phyloP scores from a whole-genome alignment of 2,888 invertebrate genomes.

The Drosophila birchii region DNA sequence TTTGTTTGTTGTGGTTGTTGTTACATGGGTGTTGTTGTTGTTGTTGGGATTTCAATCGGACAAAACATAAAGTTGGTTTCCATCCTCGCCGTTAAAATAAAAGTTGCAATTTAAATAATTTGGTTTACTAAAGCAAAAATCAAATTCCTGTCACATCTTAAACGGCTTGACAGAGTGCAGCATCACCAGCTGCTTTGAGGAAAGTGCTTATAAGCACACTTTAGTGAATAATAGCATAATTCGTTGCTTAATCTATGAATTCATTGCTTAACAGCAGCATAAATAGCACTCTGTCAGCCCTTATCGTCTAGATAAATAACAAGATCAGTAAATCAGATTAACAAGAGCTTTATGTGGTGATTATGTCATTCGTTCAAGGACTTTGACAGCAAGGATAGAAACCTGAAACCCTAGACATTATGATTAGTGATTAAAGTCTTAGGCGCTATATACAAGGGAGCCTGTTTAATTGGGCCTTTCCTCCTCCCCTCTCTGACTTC shows the following conservation, averaged over 20 bases:
- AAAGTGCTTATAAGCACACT: neutral
- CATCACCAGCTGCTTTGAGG: neutral
- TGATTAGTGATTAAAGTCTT: slow-evolving; percentile 28
- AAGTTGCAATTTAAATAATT: neutral
- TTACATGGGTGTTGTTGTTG: slow-evolving; percentile 9
- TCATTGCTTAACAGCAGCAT: neutral
- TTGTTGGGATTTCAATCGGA: slow-evolving; percentile 38
- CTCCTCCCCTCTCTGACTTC: neutral
- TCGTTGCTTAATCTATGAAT: neutral
- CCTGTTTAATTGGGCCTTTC: neutral
- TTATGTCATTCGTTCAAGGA: neutral
- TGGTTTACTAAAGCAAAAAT: neutral
- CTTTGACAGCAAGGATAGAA: neutral
- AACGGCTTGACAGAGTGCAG: neutral
- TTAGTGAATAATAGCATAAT: neutral
- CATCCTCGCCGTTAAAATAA: neutral
- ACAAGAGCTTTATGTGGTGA: neutral
- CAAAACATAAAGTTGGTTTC: neutral
- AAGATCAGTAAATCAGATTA: neutral
- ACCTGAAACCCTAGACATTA: neutral
- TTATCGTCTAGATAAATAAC: neutral
- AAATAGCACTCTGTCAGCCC: neutral
- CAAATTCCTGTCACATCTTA: neutral
- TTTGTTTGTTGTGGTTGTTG: neutral
- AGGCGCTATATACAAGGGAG: slow-evolving; percentile 40